Evolutionary conservation across 2,888 invertebrate species (phyloP).

Genomic region (Serripes groenlandicus): DNA sequence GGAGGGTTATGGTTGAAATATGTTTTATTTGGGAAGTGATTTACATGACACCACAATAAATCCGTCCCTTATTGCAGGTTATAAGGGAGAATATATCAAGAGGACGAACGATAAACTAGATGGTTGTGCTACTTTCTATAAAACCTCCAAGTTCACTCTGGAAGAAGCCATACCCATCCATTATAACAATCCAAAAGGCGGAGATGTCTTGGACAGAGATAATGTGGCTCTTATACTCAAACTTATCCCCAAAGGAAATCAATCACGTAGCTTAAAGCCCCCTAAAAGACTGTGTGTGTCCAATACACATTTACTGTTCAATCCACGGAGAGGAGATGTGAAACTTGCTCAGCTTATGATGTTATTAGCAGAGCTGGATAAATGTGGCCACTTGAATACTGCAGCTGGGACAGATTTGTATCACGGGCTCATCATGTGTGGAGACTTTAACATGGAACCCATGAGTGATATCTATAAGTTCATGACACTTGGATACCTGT

Average conservation of each 20-base stretch:
- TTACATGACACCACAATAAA: background rate
- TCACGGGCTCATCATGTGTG: constrained; percentile 94
- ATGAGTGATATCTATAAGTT: constrained; percentile 91
- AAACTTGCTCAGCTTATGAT: constrained; percentile 95
- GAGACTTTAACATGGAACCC: constrained; percentile 96
- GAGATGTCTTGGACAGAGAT: constrained; percentile 92
- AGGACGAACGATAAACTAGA: constrained; percentile 92
- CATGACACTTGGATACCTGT: constrained; percentile 90
- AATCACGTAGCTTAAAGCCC: constrained; percentile 77
- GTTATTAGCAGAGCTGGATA: constrained; percentile 94
- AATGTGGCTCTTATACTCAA: constrained; percentile 95
- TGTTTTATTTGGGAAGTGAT: too few relatives aligned
- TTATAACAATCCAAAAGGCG: constrained; percentile 87
- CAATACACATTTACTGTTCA: constrained; percentile 97
- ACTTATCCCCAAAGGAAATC: constrained; percentile 87
- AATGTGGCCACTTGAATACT: constrained; percentile 87
- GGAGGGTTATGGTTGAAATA: too few relatives aligned
- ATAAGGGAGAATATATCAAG: constrained; percentile 92
- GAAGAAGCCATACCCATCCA: constrained; percentile 91
- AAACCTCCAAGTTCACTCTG: constrained; percentile 90
- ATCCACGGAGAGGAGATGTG: constrained; percentile 95
- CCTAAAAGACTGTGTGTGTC: constrained; percentile 90
- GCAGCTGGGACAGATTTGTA: constrained; percentile 86
- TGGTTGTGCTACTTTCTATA: constrained; percentile 96
- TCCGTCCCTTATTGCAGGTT: constrained; percentile 88